Evolutionary conservation across 2,113 vertebrate species (phyloP), one percentile per base, ranked within the genome.

Genomic region (Rhadina sibilatrix): DNA sequence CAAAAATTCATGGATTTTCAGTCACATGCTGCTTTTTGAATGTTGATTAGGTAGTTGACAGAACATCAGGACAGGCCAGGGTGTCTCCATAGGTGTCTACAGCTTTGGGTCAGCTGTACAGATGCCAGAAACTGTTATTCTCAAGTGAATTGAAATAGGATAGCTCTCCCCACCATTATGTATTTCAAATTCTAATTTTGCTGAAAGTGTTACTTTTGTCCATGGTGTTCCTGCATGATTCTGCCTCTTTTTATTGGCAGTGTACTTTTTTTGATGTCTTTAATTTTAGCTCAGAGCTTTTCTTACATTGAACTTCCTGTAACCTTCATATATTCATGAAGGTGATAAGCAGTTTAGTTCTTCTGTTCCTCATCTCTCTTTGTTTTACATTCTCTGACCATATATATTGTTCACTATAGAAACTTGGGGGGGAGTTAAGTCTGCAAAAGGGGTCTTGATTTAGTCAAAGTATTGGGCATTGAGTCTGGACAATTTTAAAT

Each of bases 21-120:
- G 53, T 28, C 42, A 8, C 15, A 4, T 21, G 1, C 74, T 76
- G 38, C 35, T 33, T 61, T 65, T 31, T 65, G 31, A 38, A 14
- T 0, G 0, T 24, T 53, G 31, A 52, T 66, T 25, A 12, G 21
- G 27, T 47, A 19, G 35, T n/a, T 79, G 11, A 24, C 4, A 31
- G 68, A 57, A 44, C 16, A 2, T 68, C 22, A 35, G 35, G 24
- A 25, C 18, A 59, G 35, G 24, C 30, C 27, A 35, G 61, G 8
- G 20, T 63, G 30, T 84, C 30, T 87, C n/a, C 11, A 1, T 24
- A 35, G n/a, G 12, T 65, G 15, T 56, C 30, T 75, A 12, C 50
- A 85, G 24, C 42, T 57, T 65, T 49, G 20, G 13, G 15, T 65
- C 33, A 68, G 49, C 56, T 89, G 18, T 50, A 28, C 22, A 46